These are phyloP conservation scores for Xyliphius kryptos DNA, from an alignment of 2,113 vertebrate species.

Conservation along the genomic window DNA sequence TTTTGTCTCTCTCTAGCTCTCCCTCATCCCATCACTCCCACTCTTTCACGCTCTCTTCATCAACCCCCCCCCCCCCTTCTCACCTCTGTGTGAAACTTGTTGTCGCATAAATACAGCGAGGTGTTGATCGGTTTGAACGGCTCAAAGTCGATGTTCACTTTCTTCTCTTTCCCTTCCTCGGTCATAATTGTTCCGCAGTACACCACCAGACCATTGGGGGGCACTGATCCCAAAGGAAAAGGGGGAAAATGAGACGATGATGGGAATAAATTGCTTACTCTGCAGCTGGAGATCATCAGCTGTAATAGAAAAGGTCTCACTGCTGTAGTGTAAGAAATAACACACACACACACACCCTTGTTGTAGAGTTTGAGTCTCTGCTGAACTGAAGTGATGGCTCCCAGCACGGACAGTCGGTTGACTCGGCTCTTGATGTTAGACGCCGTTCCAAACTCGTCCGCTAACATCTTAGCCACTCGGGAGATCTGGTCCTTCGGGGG, in stretches of 20 bases:
- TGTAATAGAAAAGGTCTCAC: not conserved
- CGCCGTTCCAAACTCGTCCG: slow-evolving; percentile 96
- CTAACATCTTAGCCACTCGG: slow-evolving; percentile 98
- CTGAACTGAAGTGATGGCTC: slow-evolving; percentile 99
- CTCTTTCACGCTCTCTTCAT: too few relatives aligned
- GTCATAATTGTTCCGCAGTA: slow-evolving; percentile 99
- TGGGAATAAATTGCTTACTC: too few relatives aligned
- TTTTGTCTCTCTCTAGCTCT: too few relatives aligned
- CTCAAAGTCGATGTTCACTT: slow-evolving; percentile 99
- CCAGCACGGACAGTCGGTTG: slow-evolving; percentile 96
- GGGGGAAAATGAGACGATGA: too few relatives aligned
- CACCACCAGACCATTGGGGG: slow-evolving; percentile 98
- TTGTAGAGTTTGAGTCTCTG: slow-evolving; percentile 99
- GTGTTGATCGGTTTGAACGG: slow-evolving; percentile 99
- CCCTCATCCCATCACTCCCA: too few relatives aligned
- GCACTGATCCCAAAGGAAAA: slow-evolving; percentile 72
- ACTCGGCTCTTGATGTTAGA: slow-evolving; percentile 99
- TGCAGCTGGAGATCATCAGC: too few relatives aligned
- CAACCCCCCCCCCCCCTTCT: not conserved
- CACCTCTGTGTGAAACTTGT: slow-evolving; percentile 99
- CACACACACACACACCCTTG: slow-evolving; percentile 73
- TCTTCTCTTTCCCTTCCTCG: slow-evolving; percentile 99
- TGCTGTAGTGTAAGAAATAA: not conserved
- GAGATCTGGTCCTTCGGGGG: slow-evolving; percentile 99
- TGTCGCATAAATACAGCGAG: slow-evolving; percentile 97